Conservation (phyloP, 1,140 invertebrate species). For the Sitophilus oryzae region DNA sequence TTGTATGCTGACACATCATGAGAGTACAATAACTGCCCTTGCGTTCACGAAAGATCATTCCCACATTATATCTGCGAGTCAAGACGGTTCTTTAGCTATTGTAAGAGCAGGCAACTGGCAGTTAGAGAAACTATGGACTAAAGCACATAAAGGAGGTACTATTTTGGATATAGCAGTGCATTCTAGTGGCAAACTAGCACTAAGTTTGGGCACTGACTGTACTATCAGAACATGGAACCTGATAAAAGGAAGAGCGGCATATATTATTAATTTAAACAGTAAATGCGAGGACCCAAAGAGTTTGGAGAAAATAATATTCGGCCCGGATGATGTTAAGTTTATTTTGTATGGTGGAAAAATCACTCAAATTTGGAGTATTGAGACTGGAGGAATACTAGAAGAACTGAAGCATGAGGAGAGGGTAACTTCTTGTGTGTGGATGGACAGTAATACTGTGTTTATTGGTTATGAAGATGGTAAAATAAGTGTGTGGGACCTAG, state of each 20-base stretch:
- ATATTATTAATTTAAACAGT: slow-evolving; percentile 73
- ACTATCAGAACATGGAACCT: slow-evolving; percentile 90
- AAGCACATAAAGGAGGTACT: slow-evolving; percentile 62
- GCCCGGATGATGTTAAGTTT: slow-evolving; percentile 65
- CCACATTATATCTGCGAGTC: slow-evolving; percentile 75
- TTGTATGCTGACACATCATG: slow-evolving; percentile 74
- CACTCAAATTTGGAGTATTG: slow-evolving; percentile 71
- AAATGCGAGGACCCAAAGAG: slow-evolving; percentile 52
- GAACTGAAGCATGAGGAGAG: slow-evolving; percentile 55
- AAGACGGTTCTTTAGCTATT: slow-evolving; percentile 78
- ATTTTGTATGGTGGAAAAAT: slow-evolving; percentile 61
- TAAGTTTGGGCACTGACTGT: slow-evolving; percentile 79
- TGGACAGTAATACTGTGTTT: slow-evolving; percentile 55
- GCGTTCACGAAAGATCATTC: slow-evolving; percentile 68
- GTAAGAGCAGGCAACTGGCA: slow-evolving; percentile 80
- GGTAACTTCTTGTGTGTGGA: slow-evolving; percentile 58
- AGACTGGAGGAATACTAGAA: slow-evolving; percentile 60
- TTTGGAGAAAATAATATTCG: slow-evolving; percentile 56
- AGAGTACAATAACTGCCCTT: slow-evolving; percentile 72
- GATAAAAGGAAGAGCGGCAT: slow-evolving; percentile 82
- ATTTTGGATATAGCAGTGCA: slow-evolving; percentile 73
- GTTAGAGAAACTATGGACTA: slow-evolving; percentile 68
- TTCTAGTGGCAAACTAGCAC: slow-evolving; percentile 80
- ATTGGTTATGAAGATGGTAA: slow-evolving; percentile 67
- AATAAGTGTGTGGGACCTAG: slow-evolving; percentile 44